Base-by-base conservation (phyloP, 92 coral and sea anemone genomes). In the Porites evermanni region DNA sequence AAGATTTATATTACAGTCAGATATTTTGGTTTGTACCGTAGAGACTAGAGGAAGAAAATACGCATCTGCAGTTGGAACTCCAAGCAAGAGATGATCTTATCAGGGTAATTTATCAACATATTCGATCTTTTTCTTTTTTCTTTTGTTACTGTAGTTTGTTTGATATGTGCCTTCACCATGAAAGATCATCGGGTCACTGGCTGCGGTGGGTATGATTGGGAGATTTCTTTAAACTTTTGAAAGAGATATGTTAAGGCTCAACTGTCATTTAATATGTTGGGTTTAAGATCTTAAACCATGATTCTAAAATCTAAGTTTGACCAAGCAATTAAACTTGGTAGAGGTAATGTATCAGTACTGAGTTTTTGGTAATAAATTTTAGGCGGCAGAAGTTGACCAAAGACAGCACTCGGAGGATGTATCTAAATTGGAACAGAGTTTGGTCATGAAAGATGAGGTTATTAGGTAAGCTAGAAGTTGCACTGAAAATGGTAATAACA, bases 301-400 rank as follows among this genome's bases (percentile, higher is more conserved):
- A 38, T 4, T 38, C 47, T 38, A 38, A 38, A 38, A 38, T 38
- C 6, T 38, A 38, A 38, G 47, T 38, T 38, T 38, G 47, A 0
- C 47, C 47, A 4, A 38, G 47, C 47, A 38, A 38, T 38, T 38
- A 6, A 38, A 38, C 47, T 38, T 38, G 47, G 47, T 0, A 38
- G 4, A 38, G 7, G 47, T 38, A 38, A 38, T 4, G 2, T 56
- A 56, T 14, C 17, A 12, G 61, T 9, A 56, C 61, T 12, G 5
- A 14, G 61, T 14, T 20, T 65, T 47, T 82, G 72, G n/a, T 52
- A 51, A 29, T 5, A 38, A 38, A 38, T 12, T 85, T 44, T 79
- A 96, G 99, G 93, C 90, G 19, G 93, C 98, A 26, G 99, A 94
- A 88, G 81, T 83, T n/a, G 98, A 94, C 59, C 99, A 96, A 79